Evolutionary conservation across 2,888 invertebrate species (phyloP), one percentile per base, ranked within the genome.

Genomic region (Sthenelais limicola): DNA sequence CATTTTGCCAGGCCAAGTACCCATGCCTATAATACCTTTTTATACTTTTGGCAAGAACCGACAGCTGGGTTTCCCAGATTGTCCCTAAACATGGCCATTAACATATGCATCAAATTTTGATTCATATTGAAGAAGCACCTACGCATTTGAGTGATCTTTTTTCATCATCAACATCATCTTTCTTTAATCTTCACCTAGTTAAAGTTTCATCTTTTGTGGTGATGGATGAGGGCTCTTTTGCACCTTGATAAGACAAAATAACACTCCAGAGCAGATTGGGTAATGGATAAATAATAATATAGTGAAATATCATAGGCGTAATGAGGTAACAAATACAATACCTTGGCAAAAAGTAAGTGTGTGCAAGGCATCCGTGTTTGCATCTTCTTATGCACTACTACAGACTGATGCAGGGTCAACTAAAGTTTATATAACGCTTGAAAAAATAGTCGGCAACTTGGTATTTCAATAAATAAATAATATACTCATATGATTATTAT

Each of bases 261-360:
- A 62, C 38, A 62, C 62, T 35, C 62, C 38, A n/a, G 62, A 62
- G 62, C 38, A 62, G 62, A 38, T 62, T 5, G 26, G 62, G 62
- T 62, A 62, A 43, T 62, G 35, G 62, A 62, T 62, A 62, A 62
- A 62, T 62, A 62, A 62, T 62, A 62, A 35, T 38, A 62, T 38
- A 38, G 43, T 38, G 35, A 33, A 56, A 56, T 33, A 56, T 33
- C 9, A 54, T 30, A 56, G 56, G 30, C 24, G 15, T 56, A 28
- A 56, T 56, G 62, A 62, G 62, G 62, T 62, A 62, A 62, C 38
- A 62, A 62, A 62, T 28, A 62, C 15, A 43, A 62, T 18, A 26
- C 62, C 62, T 24, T 35, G 62, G n/a, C 5, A 18, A 21, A n/a
- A 21, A 56, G 56, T 56, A 56, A 32, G 33, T 33, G 33, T 56